Percentiles rank a stretch among this genome's conserved stretches.
Conservation (phyloP, 2,888 invertebrate species). For the Coleophora flavipennella region DNA sequence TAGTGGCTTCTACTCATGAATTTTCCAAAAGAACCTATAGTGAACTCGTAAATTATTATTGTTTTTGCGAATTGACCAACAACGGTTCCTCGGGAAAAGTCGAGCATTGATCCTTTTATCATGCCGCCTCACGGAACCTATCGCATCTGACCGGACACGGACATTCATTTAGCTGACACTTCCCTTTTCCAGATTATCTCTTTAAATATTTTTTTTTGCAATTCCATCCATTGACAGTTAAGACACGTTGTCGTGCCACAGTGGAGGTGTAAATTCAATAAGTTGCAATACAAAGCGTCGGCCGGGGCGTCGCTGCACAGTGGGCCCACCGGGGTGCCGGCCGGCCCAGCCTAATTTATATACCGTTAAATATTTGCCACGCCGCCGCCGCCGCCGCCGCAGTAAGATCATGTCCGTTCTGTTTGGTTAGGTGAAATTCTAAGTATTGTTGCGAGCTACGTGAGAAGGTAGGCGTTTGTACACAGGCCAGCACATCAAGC, state of each 20-base stretch:
- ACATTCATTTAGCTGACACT: constrained; percentile 15
- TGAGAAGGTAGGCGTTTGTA: constrained; percentile 43
- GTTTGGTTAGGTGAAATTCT: constrained; percentile 56
- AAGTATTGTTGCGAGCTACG: constrained; percentile 41
- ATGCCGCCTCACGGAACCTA: too few species aligned
- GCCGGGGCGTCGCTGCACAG: constrained; percentile 17
- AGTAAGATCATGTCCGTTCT: constrained; percentile 37
- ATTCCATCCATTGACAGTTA: constrained; percentile 15
- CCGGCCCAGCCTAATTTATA: constrained; percentile 31
- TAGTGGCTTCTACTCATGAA: too few species aligned
- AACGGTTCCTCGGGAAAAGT: too few species aligned
- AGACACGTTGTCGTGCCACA: constrained; percentile 24
- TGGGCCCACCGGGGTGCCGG: constrained; percentile 34
- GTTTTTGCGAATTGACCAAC: too few species aligned
- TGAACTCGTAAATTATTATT: too few species aligned
- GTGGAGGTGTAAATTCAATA: constrained; percentile 54
- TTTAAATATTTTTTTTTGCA: constrained; percentile 24
- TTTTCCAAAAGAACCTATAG: too few species aligned
- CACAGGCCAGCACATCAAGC: too few species aligned
- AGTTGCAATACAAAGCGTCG: constrained; percentile 37
- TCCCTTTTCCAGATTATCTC: constrained; percentile 20
- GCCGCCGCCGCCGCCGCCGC: too few species aligned
- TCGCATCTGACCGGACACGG: constrained; percentile 4
- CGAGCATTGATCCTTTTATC: too few species aligned
- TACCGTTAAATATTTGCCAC: constrained; percentile 51